Conservation (phyloP, 2,113 vertebrate genomes). For the Clinocottus analis region DNA sequence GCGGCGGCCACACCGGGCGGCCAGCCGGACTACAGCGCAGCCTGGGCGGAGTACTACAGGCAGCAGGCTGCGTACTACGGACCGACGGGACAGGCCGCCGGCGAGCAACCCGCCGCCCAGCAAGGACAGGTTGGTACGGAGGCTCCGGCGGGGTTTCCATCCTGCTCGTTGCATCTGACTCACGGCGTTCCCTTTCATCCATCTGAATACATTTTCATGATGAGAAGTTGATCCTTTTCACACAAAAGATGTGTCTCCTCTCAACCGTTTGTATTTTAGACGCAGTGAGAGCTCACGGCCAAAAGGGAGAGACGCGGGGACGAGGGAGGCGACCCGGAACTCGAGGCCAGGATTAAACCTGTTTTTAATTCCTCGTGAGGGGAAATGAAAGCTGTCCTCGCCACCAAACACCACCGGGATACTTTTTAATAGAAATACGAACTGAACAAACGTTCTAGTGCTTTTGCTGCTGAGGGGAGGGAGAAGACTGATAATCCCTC, state of each 20-base stretch:
- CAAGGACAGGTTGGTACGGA: slow-evolving; percentile 82
- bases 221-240: background rate
- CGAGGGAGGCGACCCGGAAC: slow-evolving; percentile 22
- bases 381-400: slow-evolving; percentile 14
- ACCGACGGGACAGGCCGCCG: slow-evolving; percentile 80
- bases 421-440: slow-evolving; percentile 62
- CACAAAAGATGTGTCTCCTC: background rate
- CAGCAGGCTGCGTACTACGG: slow-evolving; percentile 90
- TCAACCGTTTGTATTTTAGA: slow-evolving; percentile 37
- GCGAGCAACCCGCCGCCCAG: slow-evolving; percentile 84
- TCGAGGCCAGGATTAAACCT: slow-evolving; percentile 27
- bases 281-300: slow-evolving; percentile 52
- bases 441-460: slow-evolving; percentile 45
- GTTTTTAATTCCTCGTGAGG: slow-evolving; percentile 21
- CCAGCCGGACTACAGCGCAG: slow-evolving; percentile 87
- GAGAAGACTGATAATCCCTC: slow-evolving; percentile 41
- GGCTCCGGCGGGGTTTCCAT: background rate
- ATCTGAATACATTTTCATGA: background rate
- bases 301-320: slow-evolving; percentile 7
- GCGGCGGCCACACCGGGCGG: slow-evolving; percentile 83
- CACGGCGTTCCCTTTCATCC: background rate
- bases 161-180: background rate
- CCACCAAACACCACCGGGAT: slow-evolving; percentile 26
- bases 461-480: slow-evolving; percentile 43
- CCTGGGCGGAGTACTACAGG: slow-evolving; percentile 91